Conservation (phyloP, 2,797 vertebrate genomes). For the Pampus argenteus region DNA sequence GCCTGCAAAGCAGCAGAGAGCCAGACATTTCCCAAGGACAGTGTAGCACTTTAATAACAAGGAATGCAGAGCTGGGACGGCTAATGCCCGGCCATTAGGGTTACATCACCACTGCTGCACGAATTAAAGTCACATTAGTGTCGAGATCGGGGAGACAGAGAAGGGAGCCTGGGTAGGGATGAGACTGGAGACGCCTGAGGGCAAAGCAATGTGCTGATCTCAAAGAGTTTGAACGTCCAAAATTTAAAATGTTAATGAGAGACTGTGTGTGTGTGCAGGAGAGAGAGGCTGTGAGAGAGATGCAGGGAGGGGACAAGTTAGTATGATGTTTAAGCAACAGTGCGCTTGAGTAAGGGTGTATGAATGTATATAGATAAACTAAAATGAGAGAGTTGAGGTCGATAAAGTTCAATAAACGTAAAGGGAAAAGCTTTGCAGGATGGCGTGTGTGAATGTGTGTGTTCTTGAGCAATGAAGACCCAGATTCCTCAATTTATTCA, state of each 20-base stretch:
- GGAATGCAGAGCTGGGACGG: conserved; percentile 55
- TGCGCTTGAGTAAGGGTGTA: not conserved
- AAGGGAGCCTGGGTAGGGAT: conserved; percentile 44
- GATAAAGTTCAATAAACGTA: conserved; percentile 12
- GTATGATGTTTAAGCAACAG: conserved; percentile 33
- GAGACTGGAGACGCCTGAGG: conserved; percentile 53
- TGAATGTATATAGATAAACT: not conserved
- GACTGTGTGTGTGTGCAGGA: conserved; percentile 28
- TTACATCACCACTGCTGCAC: conserved; percentile 71
- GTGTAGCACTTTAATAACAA: conserved; percentile 66
- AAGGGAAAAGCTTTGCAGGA: conserved; percentile 4
- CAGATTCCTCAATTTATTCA: conserved; percentile 51
- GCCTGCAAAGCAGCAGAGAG: conserved; percentile 46
- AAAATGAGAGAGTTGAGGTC: not conserved
- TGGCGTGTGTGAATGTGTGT: conserved; percentile 3
- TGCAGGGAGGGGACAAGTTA: conserved; percentile 19
- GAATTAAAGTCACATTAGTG: conserved; percentile 77
- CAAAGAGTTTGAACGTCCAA: conserved; percentile 59
- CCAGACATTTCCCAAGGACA: conserved; percentile 71
- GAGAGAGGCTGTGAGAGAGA: conserved; percentile 7
- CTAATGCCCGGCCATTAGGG: conserved; percentile 72
- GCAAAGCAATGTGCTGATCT: conserved; percentile 61
- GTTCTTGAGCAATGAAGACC: conserved; percentile 8
- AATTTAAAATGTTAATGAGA: conserved; percentile 69
- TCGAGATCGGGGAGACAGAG: conserved; percentile 50